Evolutionary conservation across 1,140 invertebrate genomes (phyloP).

Genomic region (Catajapyx aquilonaris): DNA sequence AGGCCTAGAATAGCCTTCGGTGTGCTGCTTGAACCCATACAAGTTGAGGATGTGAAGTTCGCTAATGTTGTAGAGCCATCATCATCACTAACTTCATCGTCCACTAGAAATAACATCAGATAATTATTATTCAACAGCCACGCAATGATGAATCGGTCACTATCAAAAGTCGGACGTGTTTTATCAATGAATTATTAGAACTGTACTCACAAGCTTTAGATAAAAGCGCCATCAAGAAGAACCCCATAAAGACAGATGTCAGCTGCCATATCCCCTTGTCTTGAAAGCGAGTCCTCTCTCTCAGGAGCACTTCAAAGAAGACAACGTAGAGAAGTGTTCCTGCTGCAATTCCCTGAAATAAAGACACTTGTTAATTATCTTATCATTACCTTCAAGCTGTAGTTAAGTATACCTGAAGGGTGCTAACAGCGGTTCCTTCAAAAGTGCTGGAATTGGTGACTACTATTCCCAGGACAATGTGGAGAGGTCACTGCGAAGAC

Average conservation of each 20-base stretch:
- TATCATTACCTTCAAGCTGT: too few relatives aligned
- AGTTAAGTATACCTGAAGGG: slow-evolving; percentile 11
- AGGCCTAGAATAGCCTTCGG: too few relatives aligned
- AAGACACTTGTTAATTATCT: too few relatives aligned
- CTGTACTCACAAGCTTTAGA: neutral
- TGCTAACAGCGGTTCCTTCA: slow-evolving; percentile 3
- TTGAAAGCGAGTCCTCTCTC: slow-evolving; percentile 26
- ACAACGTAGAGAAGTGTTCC: slow-evolving; percentile 75
- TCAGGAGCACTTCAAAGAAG: slow-evolving; percentile 70
- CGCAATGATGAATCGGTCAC: neutral
- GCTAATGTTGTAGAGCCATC: too few relatives aligned
- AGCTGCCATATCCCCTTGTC: neutral
- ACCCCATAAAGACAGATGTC: neutral
- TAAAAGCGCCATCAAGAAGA: neutral
- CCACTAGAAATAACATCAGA: too few relatives aligned
- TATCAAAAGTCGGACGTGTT: neutral
- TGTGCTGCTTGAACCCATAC: too few relatives aligned
- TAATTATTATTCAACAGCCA: neutral
- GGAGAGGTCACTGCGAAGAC: too few relatives aligned
- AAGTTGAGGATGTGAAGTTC: too few relatives aligned
- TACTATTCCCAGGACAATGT: slow-evolving; percentile 20
- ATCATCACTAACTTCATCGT: too few relatives aligned
- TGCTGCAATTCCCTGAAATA: slow-evolving; percentile 51
- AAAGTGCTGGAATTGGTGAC: slow-evolving; percentile 17
- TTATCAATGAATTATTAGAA: neutral